These are phyloP conservation scores for Pteronotus mesoamericanus DNA, from an alignment of 2,797 vertebrate genomes.

Conservation along the genomic window DNA sequence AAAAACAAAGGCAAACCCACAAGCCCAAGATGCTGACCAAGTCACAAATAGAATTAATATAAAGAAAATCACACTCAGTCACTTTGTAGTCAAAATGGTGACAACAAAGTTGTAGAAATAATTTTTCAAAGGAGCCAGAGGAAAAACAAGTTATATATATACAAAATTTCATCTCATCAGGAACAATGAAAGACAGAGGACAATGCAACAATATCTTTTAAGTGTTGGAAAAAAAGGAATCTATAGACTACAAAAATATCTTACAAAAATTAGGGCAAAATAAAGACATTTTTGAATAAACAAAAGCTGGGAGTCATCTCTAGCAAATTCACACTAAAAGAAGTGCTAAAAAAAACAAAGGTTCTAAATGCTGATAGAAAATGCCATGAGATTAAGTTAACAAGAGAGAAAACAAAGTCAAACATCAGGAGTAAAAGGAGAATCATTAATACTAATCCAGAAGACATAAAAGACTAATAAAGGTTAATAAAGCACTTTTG, in stretches of 20 bases:
- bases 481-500: neutral
- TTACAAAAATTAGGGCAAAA: neutral
- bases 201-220: neutral
- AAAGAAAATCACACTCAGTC: neutral
- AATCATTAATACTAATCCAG: neutral
- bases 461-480: neutral
- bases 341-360: neutral
- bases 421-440: neutral
- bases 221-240: neutral
- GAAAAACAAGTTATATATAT: neutral
- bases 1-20: neutral
- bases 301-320: neutral
- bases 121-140: neutral
- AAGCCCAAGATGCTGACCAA: neutral
- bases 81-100: slow-evolving; percentile 4
- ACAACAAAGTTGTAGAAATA: neutral
- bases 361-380: neutral
- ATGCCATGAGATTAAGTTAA: neutral
- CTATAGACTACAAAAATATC: neutral
- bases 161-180: neutral
- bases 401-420: neutral
- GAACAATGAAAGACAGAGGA: neutral
- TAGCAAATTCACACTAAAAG: neutral
- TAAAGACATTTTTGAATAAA: neutral
- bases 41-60: neutral